Base-by-base conservation (phyloP, 2,888 invertebrate species). In the Tenodera sinensis region DNA sequence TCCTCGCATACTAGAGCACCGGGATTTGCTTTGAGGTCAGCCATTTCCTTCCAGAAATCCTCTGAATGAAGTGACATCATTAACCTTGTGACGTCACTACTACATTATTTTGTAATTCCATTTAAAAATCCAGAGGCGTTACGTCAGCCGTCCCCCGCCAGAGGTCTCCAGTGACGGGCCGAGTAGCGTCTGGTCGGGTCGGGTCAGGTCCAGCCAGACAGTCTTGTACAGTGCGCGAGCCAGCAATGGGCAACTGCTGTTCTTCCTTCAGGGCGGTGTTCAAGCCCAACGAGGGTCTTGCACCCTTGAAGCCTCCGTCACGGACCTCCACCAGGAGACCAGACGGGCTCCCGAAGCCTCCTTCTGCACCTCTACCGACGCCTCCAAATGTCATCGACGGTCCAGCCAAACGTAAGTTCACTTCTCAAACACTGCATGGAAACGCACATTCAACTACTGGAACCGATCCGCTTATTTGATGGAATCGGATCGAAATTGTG, bases 221-320 rank as follows among this genome's bases (percentile, higher is more conserved):
- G 25, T 15, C 15, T 20, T 71, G 20, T 71, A 3, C 2, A 7
- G 85, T 34, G 85, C 85, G 47, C 54, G 89, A 2, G 30, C n/a
- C n/a, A n/a, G n/a, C 30, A 4, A 93, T 93, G 92, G 92, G 93
- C 20, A 93, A 92, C 89, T 92, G 92, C 89, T 93, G 92, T 89
- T 92, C 92, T 28, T 92, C 92, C 90, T 92, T 92, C 86, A 91
- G 92, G 85, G 91, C 93, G 7, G 93, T 92, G 83, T 93, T 92
- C 90, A 91, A 91, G 88, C 92, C 92, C 3, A 91, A 92, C 34
- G 90, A 90, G 28, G 91, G 89, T 7, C 71, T 91, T 27, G 91
- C 91, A 15, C 90, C 92, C n/a, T 91, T 92, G 42, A 71, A 71
- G 20, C 92, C 92, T 1, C 90, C 93, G 89, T 42, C 89, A 28